Conservation (phyloP, 2,888 invertebrate species). For the Notodonta dromedarius region DNA sequence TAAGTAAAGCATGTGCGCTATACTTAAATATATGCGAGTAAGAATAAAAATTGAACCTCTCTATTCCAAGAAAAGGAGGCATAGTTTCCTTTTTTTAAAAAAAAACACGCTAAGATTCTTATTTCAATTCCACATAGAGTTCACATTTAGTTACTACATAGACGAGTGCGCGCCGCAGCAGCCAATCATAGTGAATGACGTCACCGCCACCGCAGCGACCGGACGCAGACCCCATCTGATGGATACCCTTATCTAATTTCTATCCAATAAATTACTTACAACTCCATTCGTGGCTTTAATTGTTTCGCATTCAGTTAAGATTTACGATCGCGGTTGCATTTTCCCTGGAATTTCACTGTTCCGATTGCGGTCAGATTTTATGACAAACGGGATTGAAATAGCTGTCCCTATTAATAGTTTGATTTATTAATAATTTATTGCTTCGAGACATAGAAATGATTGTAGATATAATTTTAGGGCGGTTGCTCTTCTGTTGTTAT, state of each 20-base stretch:
- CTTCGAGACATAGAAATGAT: too few relatives aligned
- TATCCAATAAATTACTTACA: constrained; percentile 67
- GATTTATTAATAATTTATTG: background rate
- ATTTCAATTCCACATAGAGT: constrained; percentile 8
- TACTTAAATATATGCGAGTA: too few relatives aligned
- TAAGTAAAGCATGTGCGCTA: too few relatives aligned
- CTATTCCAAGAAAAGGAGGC: too few relatives aligned
- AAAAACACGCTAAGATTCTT: too few relatives aligned
- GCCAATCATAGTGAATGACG: constrained; percentile 7
- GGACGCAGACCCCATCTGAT: constrained; percentile 39
- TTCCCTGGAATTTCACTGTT: constrained; percentile 33
- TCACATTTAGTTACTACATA: background rate
- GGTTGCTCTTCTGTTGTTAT: too few relatives aligned
- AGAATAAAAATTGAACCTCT: too few relatives aligned
- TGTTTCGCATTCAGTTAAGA: constrained; percentile 61
- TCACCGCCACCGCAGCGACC: constrained; percentile 6
- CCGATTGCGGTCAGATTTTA: constrained; percentile 28
- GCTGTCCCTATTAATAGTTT: constrained; percentile 9
- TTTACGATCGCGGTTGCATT: constrained; percentile 56
- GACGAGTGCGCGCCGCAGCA: background rate
- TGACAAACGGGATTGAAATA: constrained; percentile 13
- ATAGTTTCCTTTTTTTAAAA: too few relatives aligned
- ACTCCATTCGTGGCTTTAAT: constrained; percentile 61
- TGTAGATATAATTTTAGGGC: too few relatives aligned
- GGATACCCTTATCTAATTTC: constrained; percentile 64